phyloP scores from a whole-genome alignment of 2,113 vertebrate genomes.

The Aramus guarauna region DNA sequence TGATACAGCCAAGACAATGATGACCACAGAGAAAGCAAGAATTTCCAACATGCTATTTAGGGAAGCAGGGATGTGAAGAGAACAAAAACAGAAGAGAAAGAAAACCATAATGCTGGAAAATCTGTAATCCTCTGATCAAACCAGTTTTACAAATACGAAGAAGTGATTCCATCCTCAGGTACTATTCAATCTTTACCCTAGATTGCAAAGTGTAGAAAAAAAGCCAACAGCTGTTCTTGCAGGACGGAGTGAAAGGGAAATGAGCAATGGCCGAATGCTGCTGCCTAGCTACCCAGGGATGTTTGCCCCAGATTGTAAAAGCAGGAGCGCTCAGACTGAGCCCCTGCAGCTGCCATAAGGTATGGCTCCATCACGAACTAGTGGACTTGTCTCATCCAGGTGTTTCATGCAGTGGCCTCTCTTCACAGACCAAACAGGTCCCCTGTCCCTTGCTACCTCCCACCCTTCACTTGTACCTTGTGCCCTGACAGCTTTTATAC shows the following conservation, averaged over 20 bases:
- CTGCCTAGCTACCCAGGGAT: not conserved
- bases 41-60: not conserved
- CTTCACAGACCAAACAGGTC: not conserved
- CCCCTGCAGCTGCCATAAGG: not conserved
- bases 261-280: not conserved
- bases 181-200: not conserved
- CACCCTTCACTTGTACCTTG: not conserved
- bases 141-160: not conserved
- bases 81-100: not conserved
- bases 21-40: not conserved
- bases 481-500: fast-evolving
- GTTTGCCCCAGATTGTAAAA: not conserved
- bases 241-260: not conserved
- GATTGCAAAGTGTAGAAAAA: not conserved
- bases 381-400: not conserved
- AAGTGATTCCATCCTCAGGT: not conserved
- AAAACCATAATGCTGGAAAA: not conserved
- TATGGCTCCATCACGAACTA: not conserved
- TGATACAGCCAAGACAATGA: not conserved
- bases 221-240: not conserved
- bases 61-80: not conserved
- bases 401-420: not conserved
- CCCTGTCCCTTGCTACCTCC: not conserved
- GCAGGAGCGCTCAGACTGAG: not conserved
- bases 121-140: not conserved